Percentiles rank a stretch among this genome's conserved stretches.
phyloP scores from a whole-genome alignment of 2,113 vertebrate species.

The Theristicus caerulescens region DNA sequence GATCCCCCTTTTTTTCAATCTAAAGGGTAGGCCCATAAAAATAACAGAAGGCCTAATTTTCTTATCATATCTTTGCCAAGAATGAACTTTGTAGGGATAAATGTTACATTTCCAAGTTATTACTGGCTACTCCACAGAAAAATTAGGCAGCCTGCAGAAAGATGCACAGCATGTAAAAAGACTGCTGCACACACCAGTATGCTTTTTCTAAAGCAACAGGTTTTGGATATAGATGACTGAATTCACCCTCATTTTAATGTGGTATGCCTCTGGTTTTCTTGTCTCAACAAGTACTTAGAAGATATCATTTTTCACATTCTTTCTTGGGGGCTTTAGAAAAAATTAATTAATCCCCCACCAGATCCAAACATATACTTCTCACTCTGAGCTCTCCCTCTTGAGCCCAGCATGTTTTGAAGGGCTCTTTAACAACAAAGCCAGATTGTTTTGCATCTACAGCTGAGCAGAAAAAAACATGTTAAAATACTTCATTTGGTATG shows the following conservation, averaged over 20 bases:
- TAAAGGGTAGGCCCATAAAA: background rate
- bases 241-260: background rate
- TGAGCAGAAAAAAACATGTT: accelerated
- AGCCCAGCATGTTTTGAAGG: background rate
- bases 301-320: background rate
- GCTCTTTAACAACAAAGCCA: background rate
- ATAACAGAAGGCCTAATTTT: background rate
- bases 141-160: background rate
- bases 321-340: background rate
- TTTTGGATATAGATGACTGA: background rate
- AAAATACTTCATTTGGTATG: background rate
- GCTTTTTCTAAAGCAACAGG: background rate
- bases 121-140: background rate
- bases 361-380: background rate
- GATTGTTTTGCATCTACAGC: background rate
- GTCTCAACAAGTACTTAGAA: background rate
- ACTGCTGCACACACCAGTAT: background rate
- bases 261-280: background rate
- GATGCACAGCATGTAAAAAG: background rate
- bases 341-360: background rate
- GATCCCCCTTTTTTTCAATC: background rate
- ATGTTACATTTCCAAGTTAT: background rate
- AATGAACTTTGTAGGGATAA: background rate
- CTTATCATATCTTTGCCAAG: background rate
- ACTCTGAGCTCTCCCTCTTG: background rate